Percentiles rank a stretch among this genome's conserved stretches.
Evolutionary conservation across 2,797 vertebrate species (phyloP).

Genomic region (Ctenopoma multispine): DNA sequence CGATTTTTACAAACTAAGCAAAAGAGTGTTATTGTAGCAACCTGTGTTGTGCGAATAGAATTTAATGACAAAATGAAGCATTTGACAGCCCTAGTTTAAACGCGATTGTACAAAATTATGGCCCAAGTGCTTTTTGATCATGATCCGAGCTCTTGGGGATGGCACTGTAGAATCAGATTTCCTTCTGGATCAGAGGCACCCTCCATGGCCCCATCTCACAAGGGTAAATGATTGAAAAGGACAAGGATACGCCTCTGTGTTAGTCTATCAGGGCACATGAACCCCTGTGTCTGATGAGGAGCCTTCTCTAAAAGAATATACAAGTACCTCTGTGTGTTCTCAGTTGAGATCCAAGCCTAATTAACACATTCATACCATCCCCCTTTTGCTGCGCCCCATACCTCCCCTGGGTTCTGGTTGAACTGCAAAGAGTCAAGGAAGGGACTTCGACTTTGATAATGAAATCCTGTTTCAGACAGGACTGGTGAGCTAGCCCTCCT

Average conservation of each 20-base stretch:
- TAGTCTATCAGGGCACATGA: slow-evolving; percentile 58
- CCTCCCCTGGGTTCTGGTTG: slow-evolving; percentile 63
- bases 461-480: slow-evolving; percentile 60
- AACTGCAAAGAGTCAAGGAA: slow-evolving; percentile 70
- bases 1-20: background rate
- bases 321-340: slow-evolving; percentile 81
- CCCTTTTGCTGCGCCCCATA: slow-evolving; percentile 22
- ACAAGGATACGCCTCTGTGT: slow-evolving; percentile 69
- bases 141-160: slow-evolving; percentile 45
- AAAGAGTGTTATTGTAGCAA: background rate
- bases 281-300: slow-evolving; percentile 62
- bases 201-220: slow-evolving; percentile 64
- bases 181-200: slow-evolving; percentile 69
- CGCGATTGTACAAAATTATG: slow-evolving; percentile 54
- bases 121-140: slow-evolving; percentile 61
- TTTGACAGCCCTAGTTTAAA: slow-evolving; percentile 62
- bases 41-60: background rate
- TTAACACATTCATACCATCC: slow-evolving; percentile 71
- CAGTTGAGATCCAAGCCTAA: slow-evolving; percentile 74
- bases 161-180: slow-evolving; percentile 54
- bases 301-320: slow-evolving; percentile 82
- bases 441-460: slow-evolving; percentile 77
- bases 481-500: slow-evolving; percentile 43
- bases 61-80: background rate
- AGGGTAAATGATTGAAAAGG: slow-evolving; percentile 71